Evolutionary conservation across 2,113 vertebrate genomes (phyloP).

Genomic region (Diglossa brunneiventris): DNA sequence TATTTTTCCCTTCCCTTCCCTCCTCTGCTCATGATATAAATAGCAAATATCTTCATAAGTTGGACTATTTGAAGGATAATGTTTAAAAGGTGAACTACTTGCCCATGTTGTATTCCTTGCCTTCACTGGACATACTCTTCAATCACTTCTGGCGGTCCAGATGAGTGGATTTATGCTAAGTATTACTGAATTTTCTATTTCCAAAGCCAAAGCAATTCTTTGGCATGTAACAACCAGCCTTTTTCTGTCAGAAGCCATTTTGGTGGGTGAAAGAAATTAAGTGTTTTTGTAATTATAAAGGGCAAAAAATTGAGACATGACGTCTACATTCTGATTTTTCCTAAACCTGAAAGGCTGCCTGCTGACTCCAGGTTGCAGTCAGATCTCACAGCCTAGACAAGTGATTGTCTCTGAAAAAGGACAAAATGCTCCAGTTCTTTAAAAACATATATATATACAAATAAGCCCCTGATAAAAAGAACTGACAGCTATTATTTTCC

Average conservation of each 20-base stretch:
- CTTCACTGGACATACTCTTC: neutral
- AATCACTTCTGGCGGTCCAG: neutral
- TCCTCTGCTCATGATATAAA: neutral
- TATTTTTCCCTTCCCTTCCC: neutral
- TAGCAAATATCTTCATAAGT: neutral
- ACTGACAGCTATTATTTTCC: neutral
- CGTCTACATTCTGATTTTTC: neutral
- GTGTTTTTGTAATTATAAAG: neutral
- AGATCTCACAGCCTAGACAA: neutral
- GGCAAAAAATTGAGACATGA: neutral
- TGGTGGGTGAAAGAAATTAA: slow-evolving; percentile 1
- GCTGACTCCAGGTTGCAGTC: neutral
- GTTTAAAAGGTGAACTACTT: neutral
- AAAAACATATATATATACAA: neutral
- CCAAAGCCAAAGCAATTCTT: neutral
- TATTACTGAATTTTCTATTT: neutral
- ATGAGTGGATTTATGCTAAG: neutral
- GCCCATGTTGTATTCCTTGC: neutral
- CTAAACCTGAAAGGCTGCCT: neutral
- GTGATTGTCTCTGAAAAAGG: neutral
- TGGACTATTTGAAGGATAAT: neutral
- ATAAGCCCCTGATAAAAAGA: neutral
- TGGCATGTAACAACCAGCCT: neutral
- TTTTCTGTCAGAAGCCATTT: neutral
- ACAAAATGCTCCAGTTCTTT: neutral